Base-by-base conservation (phyloP, 2,888 invertebrate genomes). In the Trissolcus japonicus region DNA sequence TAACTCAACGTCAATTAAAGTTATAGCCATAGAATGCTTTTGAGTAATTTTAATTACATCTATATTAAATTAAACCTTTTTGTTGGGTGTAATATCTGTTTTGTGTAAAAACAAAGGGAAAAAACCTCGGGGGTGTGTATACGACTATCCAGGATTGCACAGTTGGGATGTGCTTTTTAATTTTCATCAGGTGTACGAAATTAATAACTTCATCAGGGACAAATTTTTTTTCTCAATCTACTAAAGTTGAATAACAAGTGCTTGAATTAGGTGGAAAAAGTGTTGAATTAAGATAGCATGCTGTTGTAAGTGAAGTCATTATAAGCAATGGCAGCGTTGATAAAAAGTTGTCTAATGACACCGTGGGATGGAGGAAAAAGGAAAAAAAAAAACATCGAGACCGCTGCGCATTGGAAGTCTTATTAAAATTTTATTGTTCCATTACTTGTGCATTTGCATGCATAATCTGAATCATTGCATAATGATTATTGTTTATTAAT, bases 261-360 rank as follows among this genome's bases (percentile, higher is more conserved):
- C 61, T 69, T 69, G 60, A 69, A 69, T 69, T 69, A 69, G 55
- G 61, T 61, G 69, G 61, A 69, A 69, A 69, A 61, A 69, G 61
- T 61, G 55, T 35, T 61, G 25, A 55, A 69, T 69, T 61, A 69
- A 69, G 61, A 69, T 61, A 61, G 50, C 55, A 50, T 55, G 69
- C 50, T 61, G 56, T 54, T 25, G 61, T 69, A 61, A 69, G 55
- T 69, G 56, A 50, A 69, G 69, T 61, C 69, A 69, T 69, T 61
- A 61, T 54, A 53, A 29, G 68, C 60, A 54, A 55, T 55, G 54
- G 48, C 29, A 40, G 46, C 21, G 46, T 6, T 40, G 51, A 60
- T 55, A 55, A 68, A 68, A 68, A 68, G 21, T 68, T 68, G 54
- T 68, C 60, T 68, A 68, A 68, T 68, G 54, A 43, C 46, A 46